Conservation (phyloP, 2,888 invertebrate genomes). For the Scotopteryx bipunctaria region DNA sequence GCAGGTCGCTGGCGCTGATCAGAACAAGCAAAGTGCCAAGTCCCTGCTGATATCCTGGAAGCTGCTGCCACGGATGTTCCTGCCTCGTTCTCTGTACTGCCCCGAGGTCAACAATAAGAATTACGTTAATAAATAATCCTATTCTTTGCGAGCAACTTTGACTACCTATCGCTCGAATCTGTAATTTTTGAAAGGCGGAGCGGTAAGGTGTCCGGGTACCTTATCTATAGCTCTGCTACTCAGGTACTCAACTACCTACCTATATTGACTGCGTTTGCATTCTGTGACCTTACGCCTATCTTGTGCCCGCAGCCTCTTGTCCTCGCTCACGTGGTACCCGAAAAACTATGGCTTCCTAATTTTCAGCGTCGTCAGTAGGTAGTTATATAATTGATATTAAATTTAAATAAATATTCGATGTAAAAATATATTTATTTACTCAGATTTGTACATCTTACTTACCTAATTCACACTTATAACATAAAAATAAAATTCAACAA, state of each 20-base stretch:
- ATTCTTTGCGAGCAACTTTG: background rate
- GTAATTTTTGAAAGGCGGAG: background rate
- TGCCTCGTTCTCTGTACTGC: slow-evolving; percentile 59
- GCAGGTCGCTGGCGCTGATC: slow-evolving; percentile 47
- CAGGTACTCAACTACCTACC: no score
- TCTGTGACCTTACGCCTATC: no score
- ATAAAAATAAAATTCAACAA: slow-evolving; percentile 22
- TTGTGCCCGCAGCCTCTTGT: no score
- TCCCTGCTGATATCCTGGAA: slow-evolving; percentile 64
- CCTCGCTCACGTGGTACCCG: no score
- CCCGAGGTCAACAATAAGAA: slow-evolving; percentile 53
- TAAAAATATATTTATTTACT: slow-evolving; percentile 15
- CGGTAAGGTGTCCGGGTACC: no score
- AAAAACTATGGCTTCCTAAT: no score
- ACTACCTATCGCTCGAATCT: background rate
- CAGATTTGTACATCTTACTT: slow-evolving; percentile 12
- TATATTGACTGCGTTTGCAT: no score
- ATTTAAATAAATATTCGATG: background rate
- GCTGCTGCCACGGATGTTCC: slow-evolving; percentile 61
- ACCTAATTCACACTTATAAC: background rate
- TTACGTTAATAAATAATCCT: slow-evolving; percentile 47
- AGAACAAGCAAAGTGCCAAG: slow-evolving; percentile 50
- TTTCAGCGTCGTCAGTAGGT: no score
- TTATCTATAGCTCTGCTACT: no score
- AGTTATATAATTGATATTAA: no score